These are phyloP conservation scores for Chromobotia macracanthus DNA, from an alignment of 2,797 vertebrate genomes.

Conservation along the genomic window DNA sequence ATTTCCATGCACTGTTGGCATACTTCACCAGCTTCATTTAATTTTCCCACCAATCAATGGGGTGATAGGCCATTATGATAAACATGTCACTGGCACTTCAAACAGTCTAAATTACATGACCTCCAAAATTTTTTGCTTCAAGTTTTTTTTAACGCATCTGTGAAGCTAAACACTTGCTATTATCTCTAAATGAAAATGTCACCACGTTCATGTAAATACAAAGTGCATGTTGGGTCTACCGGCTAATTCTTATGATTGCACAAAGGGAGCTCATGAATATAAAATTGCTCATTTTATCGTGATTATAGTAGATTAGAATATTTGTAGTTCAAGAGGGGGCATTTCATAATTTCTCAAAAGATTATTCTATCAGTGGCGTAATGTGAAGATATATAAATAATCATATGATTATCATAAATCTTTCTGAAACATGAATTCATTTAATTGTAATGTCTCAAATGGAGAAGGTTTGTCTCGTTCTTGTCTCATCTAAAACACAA, in stretches of 20 bases:
- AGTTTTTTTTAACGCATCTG: neutral
- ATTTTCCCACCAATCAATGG: neutral
- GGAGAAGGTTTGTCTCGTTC: neutral
- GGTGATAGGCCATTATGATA: neutral
- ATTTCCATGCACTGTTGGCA: constrained; percentile 16
- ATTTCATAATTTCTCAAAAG: neutral
- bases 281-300: constrained; percentile 19
- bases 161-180: constrained; percentile 1
- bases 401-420: neutral
- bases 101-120: neutral
- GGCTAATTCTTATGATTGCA: constrained; percentile 10
- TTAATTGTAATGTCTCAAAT: neutral
- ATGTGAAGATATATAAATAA: neutral
- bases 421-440: neutral
- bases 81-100: neutral
- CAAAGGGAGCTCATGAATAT: constrained; percentile 22
- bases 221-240: constrained; percentile 16
- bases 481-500: neutral
- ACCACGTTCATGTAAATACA: constrained; percentile 20
- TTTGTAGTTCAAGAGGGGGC: neutral
- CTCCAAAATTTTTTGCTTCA: neutral
- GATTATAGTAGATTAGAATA: constrained; percentile 9
- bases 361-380: neutral
- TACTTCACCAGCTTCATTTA: neutral
- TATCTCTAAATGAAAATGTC: constrained; percentile 20